phyloP scores from a whole-genome alignment of 2,797 vertebrate genomes.

The Eidolon dupreanum region DNA sequence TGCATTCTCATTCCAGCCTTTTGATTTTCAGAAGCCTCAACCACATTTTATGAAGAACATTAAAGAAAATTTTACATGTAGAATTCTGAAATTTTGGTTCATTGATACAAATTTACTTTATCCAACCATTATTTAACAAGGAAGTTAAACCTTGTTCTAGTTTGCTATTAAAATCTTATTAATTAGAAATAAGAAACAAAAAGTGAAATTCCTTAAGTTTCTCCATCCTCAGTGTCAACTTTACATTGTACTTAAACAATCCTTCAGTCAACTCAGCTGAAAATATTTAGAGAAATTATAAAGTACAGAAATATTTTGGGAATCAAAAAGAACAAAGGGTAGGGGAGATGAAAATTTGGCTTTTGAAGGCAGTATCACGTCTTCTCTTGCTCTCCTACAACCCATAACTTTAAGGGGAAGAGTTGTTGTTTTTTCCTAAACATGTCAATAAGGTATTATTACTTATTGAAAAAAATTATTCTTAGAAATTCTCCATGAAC shows the following conservation, averaged over 20 bases:
- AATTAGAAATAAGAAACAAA: slow-evolving; percentile 11
- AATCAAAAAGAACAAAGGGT: slow-evolving; percentile 34
- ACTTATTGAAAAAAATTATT: background rate
- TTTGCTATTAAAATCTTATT: slow-evolving; percentile 11
- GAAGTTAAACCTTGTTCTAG: slow-evolving; percentile 29
- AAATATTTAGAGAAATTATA: slow-evolving; percentile 44
- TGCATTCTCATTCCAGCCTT: background rate
- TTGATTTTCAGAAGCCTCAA: background rate
- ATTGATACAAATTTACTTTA: slow-evolving; percentile 33
- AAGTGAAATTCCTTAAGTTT: slow-evolving; percentile 27
- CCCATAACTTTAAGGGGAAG: background rate
- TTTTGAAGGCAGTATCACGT: background rate
- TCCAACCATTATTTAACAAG: background rate
- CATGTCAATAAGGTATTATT: background rate
- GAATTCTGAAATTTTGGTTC: slow-evolving; percentile 1
- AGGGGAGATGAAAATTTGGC: background rate
- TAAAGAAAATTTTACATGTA: slow-evolving; percentile 34
- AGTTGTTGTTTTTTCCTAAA: background rate
- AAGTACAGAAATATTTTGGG: slow-evolving; percentile 28
- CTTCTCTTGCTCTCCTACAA: background rate
- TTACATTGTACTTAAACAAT: slow-evolving; percentile 19
- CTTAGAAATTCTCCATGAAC: slow-evolving; percentile 10
- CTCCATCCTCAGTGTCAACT: background rate
- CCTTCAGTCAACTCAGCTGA: background rate
- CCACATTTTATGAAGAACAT: slow-evolving; percentile 49